These are phyloP conservation scores for Petrolisthes manimaculis DNA, from an alignment of 2,888 invertebrate species.

Conservation along the genomic window DNA sequence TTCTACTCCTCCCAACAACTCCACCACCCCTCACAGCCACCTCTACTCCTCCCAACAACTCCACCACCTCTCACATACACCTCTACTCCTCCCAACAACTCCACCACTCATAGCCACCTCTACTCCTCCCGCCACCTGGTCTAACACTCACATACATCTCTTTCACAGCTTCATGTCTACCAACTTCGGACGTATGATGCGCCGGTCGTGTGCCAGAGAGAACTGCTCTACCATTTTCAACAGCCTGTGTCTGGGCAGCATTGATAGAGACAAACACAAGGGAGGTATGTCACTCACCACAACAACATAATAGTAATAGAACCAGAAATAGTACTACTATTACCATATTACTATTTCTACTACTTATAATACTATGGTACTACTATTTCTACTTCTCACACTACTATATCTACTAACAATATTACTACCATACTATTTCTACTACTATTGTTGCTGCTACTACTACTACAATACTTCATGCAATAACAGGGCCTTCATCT, in stretches of 20 bases:
- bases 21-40: not conserved
- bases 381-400: no score
- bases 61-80: not conserved
- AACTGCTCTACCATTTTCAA: constrained; percentile 35
- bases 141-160: not conserved
- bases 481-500: no score
- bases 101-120: not conserved
- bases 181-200: constrained; percentile 69
- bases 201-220: constrained; percentile 67
- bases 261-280: not conserved
- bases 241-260: constrained; percentile 21
- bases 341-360: no score
- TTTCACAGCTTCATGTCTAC: constrained; percentile 69
- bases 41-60: not conserved
- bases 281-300: not conserved
- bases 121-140: not conserved
- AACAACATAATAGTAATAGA: not conserved
- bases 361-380: no score
- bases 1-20: not conserved
- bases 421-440: not conserved
- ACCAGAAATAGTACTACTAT: no score
- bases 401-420: no score
- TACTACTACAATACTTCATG: no score
- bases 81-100: not conserved
- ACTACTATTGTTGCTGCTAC: no score